A percentile compares a stretch with the other conserved stretches of the same genome.
Conservation (phyloP, 2,797 vertebrate genomes). For the Syndactyla subalaris region DNA sequence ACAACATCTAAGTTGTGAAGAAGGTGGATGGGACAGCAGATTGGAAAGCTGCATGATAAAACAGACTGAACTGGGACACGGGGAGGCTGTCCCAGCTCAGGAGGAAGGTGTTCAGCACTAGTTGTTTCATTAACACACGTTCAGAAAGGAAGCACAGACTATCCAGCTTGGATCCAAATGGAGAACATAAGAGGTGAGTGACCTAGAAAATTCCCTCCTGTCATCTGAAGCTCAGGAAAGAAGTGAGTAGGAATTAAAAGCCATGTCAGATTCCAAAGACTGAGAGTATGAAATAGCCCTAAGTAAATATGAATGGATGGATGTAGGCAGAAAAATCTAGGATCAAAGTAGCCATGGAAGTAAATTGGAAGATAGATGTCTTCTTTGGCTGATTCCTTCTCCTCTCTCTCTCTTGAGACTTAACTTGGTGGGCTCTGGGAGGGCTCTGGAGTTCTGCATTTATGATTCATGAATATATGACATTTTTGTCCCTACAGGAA, state of each 20-base stretch:
- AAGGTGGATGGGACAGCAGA: background rate
- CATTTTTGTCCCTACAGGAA: constrained; percentile 42
- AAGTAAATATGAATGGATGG: too few species aligned
- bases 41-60: background rate
- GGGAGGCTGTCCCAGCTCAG: background rate
- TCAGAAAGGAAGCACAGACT: background rate
- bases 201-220: background rate
- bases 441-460: background rate
- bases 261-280: background rate
- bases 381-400: background rate
- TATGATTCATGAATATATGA: background rate
- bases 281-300: background rate
- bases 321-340: background rate
- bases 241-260: background rate
- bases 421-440: background rate
- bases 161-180: background rate
- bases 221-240: background rate
- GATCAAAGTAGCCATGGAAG: background rate
- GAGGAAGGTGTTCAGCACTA: background rate
- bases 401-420: background rate
- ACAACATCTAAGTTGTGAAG: background rate
- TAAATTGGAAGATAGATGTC: background rate
- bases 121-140: background rate
- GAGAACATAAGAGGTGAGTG: background rate
- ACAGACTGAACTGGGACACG: background rate